Evolutionary conservation across 2,888 invertebrate species (phyloP), one percentile per base, ranked within the genome.

Genomic region (Amiota mariae): DNA sequence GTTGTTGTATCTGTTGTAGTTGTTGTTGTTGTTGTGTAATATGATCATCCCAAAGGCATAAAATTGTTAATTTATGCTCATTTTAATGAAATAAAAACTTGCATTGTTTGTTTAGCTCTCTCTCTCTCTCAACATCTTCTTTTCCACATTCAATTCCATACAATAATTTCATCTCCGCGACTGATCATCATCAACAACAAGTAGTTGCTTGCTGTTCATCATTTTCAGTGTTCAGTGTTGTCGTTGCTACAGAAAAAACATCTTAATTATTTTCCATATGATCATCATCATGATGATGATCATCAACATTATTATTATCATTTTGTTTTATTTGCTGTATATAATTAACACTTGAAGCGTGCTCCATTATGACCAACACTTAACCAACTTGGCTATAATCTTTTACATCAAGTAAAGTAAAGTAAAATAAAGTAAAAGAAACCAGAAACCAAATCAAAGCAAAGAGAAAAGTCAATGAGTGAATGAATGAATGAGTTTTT

Each of bases 11-110:
- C n/a, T 12, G 54, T 54, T 54, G n/a, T n/a, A n/a, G n/a, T 54
- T 54, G 54, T 4, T 54, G 12, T 36, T 11, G 63, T 11, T 18
- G 11, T 36, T 63, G 36, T 63, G 46, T 18, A 59, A 59, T 59
- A 18, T 59, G 46, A 12, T 24, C 13, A 36, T 12, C 12, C 36
- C 63, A 46, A 24, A 36, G 15, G 13, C 24, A 15, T 63, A n/a
- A 18, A 24, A 36, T 63, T 36, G 63, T 46, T 63, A 63, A 63
- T 63, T 63, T 63, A 63, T 63, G 63, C 36, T 63, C 24, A 63
- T 63, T 63, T 61, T n/a, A 8, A 13, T 59, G 12, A 59, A 59
- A 20, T 59, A n/a, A 59, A 59, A 46, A 63, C 46, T 63, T 24
- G 36, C 36, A 36, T 36, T 36, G 63, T 63, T 63, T 46, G 61